A percentile compares a stretch with the other conserved stretches of the same genome.
Evolutionary conservation across 2,888 invertebrate species (phyloP).

Genomic region (Napeogenes inachia): DNA sequence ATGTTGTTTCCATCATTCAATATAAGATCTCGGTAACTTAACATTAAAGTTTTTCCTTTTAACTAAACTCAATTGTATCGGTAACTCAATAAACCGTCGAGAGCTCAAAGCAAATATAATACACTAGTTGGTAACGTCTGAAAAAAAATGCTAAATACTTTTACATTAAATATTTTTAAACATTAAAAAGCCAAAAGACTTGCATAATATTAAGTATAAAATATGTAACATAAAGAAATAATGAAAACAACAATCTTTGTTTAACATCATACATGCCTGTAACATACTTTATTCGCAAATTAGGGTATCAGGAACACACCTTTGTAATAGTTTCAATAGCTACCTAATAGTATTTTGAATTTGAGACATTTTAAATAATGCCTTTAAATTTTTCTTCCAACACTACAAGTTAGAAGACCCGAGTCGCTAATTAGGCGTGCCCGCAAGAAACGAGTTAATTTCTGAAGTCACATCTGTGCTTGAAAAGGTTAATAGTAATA

Average conservation of each 20-base stretch:
- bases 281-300: too few species aligned
- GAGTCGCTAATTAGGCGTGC: slow-evolving; percentile 27
- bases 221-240: neutral
- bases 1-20: neutral
- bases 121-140: slow-evolving; percentile 1
- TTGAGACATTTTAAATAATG: slow-evolving; percentile 2
- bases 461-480: slow-evolving; percentile 23
- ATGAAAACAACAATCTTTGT: too few species aligned
- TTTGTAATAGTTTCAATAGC: too few species aligned
- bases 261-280: too few species aligned
- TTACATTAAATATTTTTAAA: neutral
- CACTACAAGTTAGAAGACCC: slow-evolving; percentile 11
- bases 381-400: slow-evolving; percentile 9
- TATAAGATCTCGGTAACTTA: slow-evolving; percentile 1
- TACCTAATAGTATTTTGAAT: too few species aligned
- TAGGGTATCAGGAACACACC: too few species aligned
- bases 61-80: slow-evolving; percentile 5
- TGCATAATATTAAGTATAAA: neutral
- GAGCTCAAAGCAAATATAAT: slow-evolving; percentile 6
- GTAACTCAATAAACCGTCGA: slow-evolving; percentile 4
- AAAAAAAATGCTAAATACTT: neutral
- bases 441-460: slow-evolving; percentile 29
- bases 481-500: slow-evolving; percentile 14
- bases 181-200: neutral
- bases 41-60: slow-evolving; percentile 8